Evolutionary conservation across 2,797 vertebrate species (phyloP).

Genomic region (Falco columbarius): DNA sequence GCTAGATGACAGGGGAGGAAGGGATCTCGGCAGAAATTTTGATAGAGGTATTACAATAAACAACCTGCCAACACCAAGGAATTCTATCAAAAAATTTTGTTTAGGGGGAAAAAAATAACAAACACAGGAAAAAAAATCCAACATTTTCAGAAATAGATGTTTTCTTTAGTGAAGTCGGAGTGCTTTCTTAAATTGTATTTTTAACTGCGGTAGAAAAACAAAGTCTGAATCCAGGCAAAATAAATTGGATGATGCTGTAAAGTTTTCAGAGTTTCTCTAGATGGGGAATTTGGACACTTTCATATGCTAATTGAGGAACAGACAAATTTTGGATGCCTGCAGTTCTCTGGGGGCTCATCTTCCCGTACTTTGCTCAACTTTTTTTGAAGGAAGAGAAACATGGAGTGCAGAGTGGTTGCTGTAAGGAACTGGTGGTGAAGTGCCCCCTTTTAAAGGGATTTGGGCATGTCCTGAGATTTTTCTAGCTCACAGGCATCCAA

Average conservation of each 20-base stretch:
- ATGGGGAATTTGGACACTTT: background rate
- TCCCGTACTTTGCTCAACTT: background rate
- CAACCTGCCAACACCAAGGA: background rate
- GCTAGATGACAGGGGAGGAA: background rate
- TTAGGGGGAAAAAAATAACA: background rate
- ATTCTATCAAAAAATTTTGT: background rate
- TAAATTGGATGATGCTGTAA: background rate
- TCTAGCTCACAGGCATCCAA: background rate
- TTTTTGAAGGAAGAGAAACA: background rate
- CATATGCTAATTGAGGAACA: background rate
- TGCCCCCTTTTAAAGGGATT: background rate
- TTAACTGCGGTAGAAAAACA: background rate
- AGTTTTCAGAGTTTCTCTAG: background rate
- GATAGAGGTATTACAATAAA: background rate
- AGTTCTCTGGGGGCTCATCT: background rate
- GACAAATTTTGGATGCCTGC: background rate
- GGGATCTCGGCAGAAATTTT: background rate
- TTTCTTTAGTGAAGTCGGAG: background rate
- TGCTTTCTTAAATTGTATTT: background rate
- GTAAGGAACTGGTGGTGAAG: background rate
- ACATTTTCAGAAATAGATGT: background rate
- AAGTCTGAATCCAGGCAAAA: background rate
- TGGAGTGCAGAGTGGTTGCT: rapidly evolving
- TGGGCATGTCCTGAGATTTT: background rate
- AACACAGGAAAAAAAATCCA: background rate